Evolutionary conservation across 2,797 vertebrate species (phyloP).

Genomic region (Bucorvus abyssinicus): DNA sequence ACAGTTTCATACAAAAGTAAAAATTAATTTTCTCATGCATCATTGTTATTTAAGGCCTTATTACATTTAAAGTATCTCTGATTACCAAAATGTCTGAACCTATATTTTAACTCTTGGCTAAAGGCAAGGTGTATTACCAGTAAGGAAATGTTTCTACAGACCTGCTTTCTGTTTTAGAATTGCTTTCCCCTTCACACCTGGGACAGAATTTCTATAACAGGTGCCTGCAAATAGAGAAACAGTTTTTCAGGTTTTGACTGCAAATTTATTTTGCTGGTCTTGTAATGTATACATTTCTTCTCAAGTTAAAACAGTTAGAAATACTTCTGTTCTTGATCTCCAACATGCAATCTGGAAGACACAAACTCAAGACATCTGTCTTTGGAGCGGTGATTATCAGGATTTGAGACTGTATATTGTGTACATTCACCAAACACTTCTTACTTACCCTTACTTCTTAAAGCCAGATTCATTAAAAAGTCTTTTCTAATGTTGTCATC

Average conservation of each 20-base stretch:
- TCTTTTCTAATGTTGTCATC: background rate
- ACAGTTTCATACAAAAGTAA: background rate
- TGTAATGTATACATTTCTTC: background rate
- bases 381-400: background rate
- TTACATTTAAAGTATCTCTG: background rate
- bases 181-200: background rate
- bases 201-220: background rate
- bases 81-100: background rate
- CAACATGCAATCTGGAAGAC: background rate
- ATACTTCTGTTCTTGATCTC: background rate
- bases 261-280: background rate
- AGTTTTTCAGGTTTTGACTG: background rate
- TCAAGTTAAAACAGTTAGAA: background rate
- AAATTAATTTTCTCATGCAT: background rate
- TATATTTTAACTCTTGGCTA: background rate
- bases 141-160: background rate
- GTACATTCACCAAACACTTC: background rate
- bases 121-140: background rate
- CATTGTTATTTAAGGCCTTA: background rate
- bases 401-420: background rate
- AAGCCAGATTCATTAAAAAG: background rate
- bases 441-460: background rate
- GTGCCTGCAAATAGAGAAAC: background rate
- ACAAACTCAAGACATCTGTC: background rate
- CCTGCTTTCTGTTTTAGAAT: background rate